Conservation (phyloP, 2,888 invertebrate genomes). For the Artemia sp. region DNA sequence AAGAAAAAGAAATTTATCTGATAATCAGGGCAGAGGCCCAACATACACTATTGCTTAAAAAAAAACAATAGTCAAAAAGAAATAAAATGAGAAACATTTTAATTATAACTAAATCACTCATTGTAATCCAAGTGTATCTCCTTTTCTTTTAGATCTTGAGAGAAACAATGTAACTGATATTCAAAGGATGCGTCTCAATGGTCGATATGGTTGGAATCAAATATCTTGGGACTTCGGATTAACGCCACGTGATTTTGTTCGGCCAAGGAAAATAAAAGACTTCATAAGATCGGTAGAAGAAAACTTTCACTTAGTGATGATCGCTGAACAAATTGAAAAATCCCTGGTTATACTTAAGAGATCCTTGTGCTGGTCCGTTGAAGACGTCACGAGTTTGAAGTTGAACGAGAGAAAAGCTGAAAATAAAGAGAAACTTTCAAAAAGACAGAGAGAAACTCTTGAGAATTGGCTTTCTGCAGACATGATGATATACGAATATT, state of each 20-base stretch:
- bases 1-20: too few species aligned
- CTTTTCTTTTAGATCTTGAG: background rate
- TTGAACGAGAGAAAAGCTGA: constrained; percentile 13
- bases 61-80: too few species aligned
- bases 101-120: too few species aligned
- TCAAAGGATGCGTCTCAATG: constrained; percentile 3
- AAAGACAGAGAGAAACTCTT: background rate
- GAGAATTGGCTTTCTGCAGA: constrained; percentile 1
- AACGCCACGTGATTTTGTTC: background rate
- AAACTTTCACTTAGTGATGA: constrained; percentile 22
- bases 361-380: constrained; percentile 23
- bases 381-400: constrained; percentile 21
- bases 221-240: constrained; percentile 12
- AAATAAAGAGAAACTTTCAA: background rate
- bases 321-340: constrained; percentile 24
- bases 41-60: too few species aligned
- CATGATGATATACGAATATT: constrained; percentile 1
- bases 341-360: constrained; percentile 23
- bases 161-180: background rate
- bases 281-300: background rate
- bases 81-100: too few species aligned
- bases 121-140: background rate
- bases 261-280: background rate
- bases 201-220: constrained; percentile 10
- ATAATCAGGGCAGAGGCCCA: too few species aligned